Base-by-base conservation (phyloP, 2,888 invertebrate genomes). In the Cephus spinipes region DNA sequence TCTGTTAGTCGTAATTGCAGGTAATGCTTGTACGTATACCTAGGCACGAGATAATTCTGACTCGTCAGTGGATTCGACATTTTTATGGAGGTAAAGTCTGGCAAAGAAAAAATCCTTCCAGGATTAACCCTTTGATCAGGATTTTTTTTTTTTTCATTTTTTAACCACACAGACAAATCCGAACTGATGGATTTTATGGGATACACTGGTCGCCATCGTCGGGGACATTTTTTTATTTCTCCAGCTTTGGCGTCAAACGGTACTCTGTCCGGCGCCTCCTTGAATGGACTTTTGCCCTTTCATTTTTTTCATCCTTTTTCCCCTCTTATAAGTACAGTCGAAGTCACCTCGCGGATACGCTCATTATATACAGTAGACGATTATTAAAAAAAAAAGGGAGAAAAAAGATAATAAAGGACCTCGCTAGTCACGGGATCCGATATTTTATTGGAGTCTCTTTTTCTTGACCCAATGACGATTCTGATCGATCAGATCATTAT, bases 351-450 rank as follows among this genome's bases (percentile, higher is more conserved):
- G 75, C 69, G 75, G 71, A 71, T 40, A 40, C 76, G 31, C n/a
- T 31, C 76, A 33, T 68, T 85, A 84, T 85, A 79, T 85, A 85
- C 84, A 85, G 83, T 79, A 82, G 80, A 81, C 80, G 75, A 79
- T 68, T 80, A 79, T 73, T 12, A 12, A 35, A 79, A 82, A 81
- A 69, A 68, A 81, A 76, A 32, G 33, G 30, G 32, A 15, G 75
- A 33, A 33, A n/a, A 35, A 71, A 75, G 33, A 68, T 32, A 75
- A 75, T 55, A 55, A 32, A 69, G 69, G 69, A 69, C 6, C 32
- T 30, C 69, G 69, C 69, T 12, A 69, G 31, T 69, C 6, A 12
- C 32, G 31, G 69, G 32, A 32, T 12, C 31, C 69, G 30, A 12
- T 30, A 32, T 12, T 23, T 69, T 32, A 32, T 69, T 12, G 30